Conservation (phyloP, 1,140 invertebrate species). For the Leptopilina clavipes region DNA sequence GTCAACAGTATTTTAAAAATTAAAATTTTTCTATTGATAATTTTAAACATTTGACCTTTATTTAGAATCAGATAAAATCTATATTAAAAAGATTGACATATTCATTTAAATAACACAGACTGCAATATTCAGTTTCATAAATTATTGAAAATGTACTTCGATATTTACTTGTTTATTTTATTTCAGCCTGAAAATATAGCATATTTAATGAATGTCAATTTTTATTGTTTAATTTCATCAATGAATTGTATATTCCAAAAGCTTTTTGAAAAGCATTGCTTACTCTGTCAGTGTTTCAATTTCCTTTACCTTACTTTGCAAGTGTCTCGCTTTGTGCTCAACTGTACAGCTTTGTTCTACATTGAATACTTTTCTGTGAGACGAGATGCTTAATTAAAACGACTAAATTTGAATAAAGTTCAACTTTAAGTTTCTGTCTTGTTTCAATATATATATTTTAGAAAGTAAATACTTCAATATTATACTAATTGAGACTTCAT, state of each 20-base stretch:
- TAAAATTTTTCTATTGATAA: no score
- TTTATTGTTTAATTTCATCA: not conserved
- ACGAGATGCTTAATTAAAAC: constrained; percentile 5
- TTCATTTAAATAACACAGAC: not conserved
- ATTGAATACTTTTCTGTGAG: not conserved
- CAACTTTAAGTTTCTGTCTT: not conserved
- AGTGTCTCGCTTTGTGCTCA: constrained; percentile 2
- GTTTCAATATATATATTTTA: not conserved
- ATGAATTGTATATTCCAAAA: not conserved
- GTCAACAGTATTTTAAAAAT: no score
- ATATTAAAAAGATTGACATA: not conserved
- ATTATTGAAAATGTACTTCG: not conserved
- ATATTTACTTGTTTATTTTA: not conserved
- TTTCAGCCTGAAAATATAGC: not conserved
- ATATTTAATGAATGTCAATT: not conserved
- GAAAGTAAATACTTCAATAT: not conserved
- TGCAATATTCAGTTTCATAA: not conserved
- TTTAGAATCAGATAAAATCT: not conserved
- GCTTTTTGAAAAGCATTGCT: not conserved
- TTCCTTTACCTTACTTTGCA: not conserved
- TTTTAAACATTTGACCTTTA: not conserved
- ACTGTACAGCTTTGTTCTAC: constrained; percentile 4
- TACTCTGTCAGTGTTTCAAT: not conserved
- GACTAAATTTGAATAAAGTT: not conserved
- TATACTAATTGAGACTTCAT: not conserved